Percentiles rank a stretch among this genome's conserved stretches.
Conservation (phyloP, 2,888 invertebrate species). For the Plebejus anna region DNA sequence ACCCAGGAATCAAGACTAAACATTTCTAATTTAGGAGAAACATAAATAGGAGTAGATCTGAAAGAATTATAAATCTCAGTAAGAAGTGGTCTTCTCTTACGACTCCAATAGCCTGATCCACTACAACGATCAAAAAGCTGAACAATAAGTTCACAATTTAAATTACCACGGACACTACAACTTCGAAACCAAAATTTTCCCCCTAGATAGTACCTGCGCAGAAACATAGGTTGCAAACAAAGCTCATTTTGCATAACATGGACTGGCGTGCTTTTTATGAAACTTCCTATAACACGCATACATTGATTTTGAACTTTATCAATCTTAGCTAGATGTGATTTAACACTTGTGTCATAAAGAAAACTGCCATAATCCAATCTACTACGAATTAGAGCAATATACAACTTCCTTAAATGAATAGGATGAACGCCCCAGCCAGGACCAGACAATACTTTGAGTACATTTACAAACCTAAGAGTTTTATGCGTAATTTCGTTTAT, state of each 20-base stretch:
- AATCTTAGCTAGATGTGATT: slow-evolving; percentile 31
- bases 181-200: slow-evolving; percentile 30
- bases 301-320: slow-evolving; percentile 33
- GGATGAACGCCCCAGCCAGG: slow-evolving; percentile 35
- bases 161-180: too few relatives aligned
- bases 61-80: too few relatives aligned
- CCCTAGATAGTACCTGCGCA: slow-evolving; percentile 31
- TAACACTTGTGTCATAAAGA: slow-evolving; percentile 5
- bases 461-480: slow-evolving; percentile 30
- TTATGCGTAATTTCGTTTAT: slow-evolving; percentile 33
- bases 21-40: too few relatives aligned
- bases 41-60: too few relatives aligned
- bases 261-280: slow-evolving; percentile 33
- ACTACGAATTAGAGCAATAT: slow-evolving; percentile 3
- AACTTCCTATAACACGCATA: slow-evolving; percentile 35
- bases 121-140: too few relatives aligned
- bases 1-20: too few relatives aligned
- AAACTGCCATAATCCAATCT: background rate
- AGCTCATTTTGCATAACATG: slow-evolving; percentile 35
- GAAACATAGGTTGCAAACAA: slow-evolving; percentile 29
- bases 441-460: slow-evolving; percentile 34
- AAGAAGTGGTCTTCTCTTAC: too few relatives aligned
- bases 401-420: slow-evolving; percentile 30
- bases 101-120: too few relatives aligned
- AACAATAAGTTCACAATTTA: too few relatives aligned